These are phyloP conservation scores for Tupaia chinensis DNA, from an alignment of 2,113 vertebrate species.

Conservation along the genomic window DNA sequence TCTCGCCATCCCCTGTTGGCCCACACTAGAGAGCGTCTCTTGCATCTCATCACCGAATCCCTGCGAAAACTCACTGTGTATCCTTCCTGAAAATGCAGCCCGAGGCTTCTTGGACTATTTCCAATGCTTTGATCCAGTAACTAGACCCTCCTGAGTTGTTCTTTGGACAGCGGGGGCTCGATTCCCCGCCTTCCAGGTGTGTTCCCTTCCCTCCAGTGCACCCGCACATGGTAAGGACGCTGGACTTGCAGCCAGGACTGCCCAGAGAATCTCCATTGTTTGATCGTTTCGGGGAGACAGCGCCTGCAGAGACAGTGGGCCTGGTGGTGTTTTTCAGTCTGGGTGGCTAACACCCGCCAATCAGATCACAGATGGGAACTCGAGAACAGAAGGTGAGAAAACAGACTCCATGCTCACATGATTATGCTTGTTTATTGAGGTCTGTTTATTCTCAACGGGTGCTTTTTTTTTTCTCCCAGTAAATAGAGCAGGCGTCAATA, in stretches of 20 bases:
- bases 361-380: neutral
- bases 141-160: neutral
- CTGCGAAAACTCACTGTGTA: neutral
- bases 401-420: conserved; percentile 82
- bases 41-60: neutral
- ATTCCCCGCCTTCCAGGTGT: too few species aligned
- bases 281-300: neutral
- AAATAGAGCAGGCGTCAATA: conserved; percentile 89
- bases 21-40: neutral
- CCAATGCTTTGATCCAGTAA: neutral
- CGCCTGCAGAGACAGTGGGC: neutral
- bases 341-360: neutral
- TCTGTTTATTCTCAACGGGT: conserved; percentile 83
- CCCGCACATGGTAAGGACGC: rapidly evolving
- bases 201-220: neutral
- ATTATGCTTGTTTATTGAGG: conserved; percentile 84
- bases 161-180: neutral
- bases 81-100: neutral
- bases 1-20: neutral
- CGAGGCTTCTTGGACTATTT: neutral
- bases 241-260: neutral
- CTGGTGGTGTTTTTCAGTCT: neutral
- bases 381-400: conserved; percentile 81
- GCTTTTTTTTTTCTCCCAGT: conserved; percentile 82
- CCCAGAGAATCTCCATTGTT: neutral